Conservation (phyloP, 2,113 vertebrate species). For the Burhinus bistriatus region DNA sequence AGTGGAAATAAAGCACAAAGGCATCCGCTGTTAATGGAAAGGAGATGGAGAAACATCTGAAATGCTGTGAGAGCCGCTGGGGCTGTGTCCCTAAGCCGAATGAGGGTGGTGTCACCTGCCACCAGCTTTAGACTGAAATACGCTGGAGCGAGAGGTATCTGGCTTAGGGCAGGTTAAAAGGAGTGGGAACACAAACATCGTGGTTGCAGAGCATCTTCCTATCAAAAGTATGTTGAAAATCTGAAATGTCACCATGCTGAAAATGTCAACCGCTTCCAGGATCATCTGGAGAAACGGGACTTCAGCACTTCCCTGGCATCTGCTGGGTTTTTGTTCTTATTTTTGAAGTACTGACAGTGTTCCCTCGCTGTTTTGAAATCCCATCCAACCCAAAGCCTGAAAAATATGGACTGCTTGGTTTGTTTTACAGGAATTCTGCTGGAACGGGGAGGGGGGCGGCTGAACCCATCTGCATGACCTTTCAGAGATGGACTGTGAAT, state of each 20-base stretch:
- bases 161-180: neutral
- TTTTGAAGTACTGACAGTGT: neutral
- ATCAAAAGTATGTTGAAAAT: neutral
- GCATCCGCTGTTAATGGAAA: neutral
- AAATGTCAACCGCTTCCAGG: conserved; percentile 3
- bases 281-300: neutral
- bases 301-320: neutral
- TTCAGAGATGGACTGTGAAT: neutral
- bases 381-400: neutral
- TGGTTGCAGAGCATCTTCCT: neutral
- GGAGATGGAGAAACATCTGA: neutral
- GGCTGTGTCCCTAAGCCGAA: neutral
- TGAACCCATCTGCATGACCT: neutral
- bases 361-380: neutral
- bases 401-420: neutral
- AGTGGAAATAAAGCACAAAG: neutral
- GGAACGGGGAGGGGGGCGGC: neutral
- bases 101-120: neutral
- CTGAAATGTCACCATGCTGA: neutral
- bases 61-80: neutral
- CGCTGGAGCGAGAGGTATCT: neutral
- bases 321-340: neutral
- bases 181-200: neutral
- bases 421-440: neutral
- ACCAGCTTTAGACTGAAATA: neutral